Conservation (phyloP, 1,140 invertebrate genomes). For the Nylanderia fulva region DNA sequence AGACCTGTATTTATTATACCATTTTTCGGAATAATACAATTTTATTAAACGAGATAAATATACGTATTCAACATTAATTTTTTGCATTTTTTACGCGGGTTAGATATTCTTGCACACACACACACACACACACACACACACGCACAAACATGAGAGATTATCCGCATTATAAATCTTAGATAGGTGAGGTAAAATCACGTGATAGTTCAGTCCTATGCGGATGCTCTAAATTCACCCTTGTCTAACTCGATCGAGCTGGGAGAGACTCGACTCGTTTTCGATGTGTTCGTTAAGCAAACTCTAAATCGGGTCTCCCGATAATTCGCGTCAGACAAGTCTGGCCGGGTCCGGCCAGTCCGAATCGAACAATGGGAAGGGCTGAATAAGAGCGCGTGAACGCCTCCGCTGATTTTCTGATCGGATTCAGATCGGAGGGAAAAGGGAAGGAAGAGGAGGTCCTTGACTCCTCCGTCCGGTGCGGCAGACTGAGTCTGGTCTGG, state of each 20-base stretch:
- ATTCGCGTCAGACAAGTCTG: slow-evolving; percentile 51
- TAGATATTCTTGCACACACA: neutral
- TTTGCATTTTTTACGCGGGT: neutral
- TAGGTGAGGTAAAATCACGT: neutral
- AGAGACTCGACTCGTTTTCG: neutral
- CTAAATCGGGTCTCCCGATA: slow-evolving; percentile 46
- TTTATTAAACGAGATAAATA: neutral
- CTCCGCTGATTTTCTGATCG: slow-evolving; percentile 67
- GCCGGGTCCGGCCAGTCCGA: neutral
- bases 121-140: no score
- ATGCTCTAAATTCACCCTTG: slow-evolving; percentile 4
- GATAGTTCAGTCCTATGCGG: neutral
- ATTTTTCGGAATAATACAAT: slow-evolving; percentile 5
- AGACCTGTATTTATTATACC: neutral
- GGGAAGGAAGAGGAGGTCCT: slow-evolving; percentile 64
- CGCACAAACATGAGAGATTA: neutral
- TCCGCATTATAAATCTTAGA: neutral
- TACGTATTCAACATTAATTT: neutral
- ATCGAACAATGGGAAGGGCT: slow-evolving; percentile 15
- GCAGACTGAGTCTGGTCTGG: slow-evolving; percentile 67
- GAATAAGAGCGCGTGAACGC: slow-evolving; percentile 69
- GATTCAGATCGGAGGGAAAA: slow-evolving; percentile 56
- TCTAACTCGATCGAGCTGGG: neutral
- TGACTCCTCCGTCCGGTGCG: slow-evolving; percentile 57
- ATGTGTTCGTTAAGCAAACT: slow-evolving; percentile 37